phyloP scores from a whole-genome alignment of 2,113 vertebrate species.

The Osmerus eperlanus region DNA sequence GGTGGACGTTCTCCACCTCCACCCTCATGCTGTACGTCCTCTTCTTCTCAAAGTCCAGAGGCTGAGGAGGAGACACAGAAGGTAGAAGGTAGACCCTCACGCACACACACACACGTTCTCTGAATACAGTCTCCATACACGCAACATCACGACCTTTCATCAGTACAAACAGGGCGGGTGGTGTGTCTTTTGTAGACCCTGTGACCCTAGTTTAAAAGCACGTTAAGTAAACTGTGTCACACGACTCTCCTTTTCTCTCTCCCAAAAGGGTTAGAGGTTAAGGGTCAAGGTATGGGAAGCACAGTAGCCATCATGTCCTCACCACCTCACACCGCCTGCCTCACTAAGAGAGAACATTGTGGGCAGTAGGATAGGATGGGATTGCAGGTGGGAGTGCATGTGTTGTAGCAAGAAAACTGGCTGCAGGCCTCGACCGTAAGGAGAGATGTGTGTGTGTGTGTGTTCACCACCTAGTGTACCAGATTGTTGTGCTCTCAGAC shows the following conservation, averaged over 20 bases:
- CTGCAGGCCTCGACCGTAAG: not conserved
- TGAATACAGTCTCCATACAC: not conserved
- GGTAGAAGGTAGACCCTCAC: not conserved
- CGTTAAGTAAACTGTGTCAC: too few relatives aligned
- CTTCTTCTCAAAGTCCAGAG: constrained; percentile 89
- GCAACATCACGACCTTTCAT: not conserved
- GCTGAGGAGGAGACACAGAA: constrained; percentile 57
- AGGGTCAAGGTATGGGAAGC: too few relatives aligned
- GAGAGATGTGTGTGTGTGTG: not conserved
- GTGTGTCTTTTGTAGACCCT: too few relatives aligned
- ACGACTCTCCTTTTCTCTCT: too few relatives aligned
- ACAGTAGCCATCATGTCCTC: too few relatives aligned
- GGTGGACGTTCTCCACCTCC: constrained; percentile 85
- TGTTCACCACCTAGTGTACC: not conserved
- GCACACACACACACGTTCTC: not conserved
- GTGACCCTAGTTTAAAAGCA: too few relatives aligned
- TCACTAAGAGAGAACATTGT: not conserved
- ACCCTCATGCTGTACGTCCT: constrained; percentile 82
- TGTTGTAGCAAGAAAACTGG: not conserved
- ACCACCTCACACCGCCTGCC: too few relatives aligned
- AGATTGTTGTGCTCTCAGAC: constrained; percentile 11
- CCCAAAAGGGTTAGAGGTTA: too few relatives aligned
- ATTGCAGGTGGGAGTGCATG: not conserved
- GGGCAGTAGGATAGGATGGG: too few relatives aligned
- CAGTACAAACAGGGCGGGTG: too few relatives aligned